phyloP scores from a whole-genome alignment of 1,140 invertebrate genomes.

The Leptinotarsa undecemlineata region DNA sequence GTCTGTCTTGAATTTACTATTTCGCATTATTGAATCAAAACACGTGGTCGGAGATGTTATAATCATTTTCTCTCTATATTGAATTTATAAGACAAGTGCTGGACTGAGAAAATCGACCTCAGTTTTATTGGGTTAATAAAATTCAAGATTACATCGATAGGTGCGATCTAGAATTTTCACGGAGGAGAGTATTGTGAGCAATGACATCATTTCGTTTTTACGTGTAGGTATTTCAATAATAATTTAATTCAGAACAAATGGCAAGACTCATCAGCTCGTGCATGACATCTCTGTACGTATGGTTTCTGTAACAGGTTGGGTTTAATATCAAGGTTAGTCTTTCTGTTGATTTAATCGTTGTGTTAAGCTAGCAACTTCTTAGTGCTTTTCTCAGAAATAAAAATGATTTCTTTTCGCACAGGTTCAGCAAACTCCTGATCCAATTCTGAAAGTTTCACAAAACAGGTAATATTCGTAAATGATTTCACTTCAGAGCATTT shows the following conservation, averaged over 20 bases:
- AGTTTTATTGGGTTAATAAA: slow-evolving; percentile 8
- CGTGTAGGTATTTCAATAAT: slow-evolving; percentile 2
- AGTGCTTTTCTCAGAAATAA: no score
- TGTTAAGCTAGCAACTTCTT: no score
- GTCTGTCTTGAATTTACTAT: slow-evolving; percentile 6
- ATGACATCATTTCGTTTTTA: slow-evolving; percentile 1
- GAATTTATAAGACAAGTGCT: slow-evolving; percentile 5
- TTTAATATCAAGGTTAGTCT: no score
- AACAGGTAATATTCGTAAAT: no score
- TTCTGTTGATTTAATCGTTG: no score
- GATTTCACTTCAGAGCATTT: no score
- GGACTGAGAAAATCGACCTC: neutral
- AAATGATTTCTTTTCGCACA: no score
- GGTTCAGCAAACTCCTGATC: no score
- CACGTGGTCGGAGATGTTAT: slow-evolving; percentile 4
- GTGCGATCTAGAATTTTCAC: slow-evolving; percentile 2
- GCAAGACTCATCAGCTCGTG: neutral
- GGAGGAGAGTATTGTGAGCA: neutral
- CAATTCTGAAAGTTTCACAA: no score
- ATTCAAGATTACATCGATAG: slow-evolving; percentile 8
- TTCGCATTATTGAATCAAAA: neutral
- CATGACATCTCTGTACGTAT: no score
- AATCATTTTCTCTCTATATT: slow-evolving; percentile 6
- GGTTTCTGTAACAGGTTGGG: no score
- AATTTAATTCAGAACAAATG: neutral